A percentile compares a stretch with the other conserved stretches of the same genome.
phyloP scores from a whole-genome alignment of 2,888 invertebrate species.

The Timema podura region DNA sequence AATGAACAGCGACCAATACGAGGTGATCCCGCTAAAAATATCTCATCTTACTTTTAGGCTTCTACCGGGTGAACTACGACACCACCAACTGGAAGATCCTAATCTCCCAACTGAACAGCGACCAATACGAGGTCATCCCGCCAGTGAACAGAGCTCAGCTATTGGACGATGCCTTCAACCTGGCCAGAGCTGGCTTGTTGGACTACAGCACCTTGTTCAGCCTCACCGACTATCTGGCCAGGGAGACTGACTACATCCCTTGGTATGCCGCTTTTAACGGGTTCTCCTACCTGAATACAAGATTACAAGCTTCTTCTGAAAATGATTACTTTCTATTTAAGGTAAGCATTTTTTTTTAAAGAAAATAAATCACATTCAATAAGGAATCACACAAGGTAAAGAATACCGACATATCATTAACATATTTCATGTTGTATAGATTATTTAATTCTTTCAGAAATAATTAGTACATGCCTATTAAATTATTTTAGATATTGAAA shows the following conservation, averaged over 20 bases:
- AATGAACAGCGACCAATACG: too few species aligned
- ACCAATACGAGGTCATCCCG: conserved; percentile 41
- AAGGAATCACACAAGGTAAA: too few species aligned
- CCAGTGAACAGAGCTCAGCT: conserved; percentile 52
- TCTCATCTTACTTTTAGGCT: conserved; percentile 37
- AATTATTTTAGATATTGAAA: too few species aligned
- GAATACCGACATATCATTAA: too few species aligned
- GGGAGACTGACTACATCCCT: conserved; percentile 50
- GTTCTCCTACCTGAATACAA: conserved; percentile 44
- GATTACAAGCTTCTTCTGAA: conserved; percentile 38
- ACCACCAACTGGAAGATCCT: conserved; percentile 50
- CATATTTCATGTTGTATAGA: too few species aligned
- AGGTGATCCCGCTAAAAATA: too few species aligned
- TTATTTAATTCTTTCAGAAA: too few species aligned
- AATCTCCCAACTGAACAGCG: conserved; percentile 14
- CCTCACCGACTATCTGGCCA: conserved; percentile 49
- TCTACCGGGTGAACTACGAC: conserved; percentile 55
- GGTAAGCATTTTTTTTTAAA: conserved; percentile 31
- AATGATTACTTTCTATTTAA: conserved; percentile 38
- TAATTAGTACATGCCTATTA: too few species aligned
- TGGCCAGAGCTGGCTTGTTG: conserved; percentile 45
- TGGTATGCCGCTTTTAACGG: conserved; percentile 49
- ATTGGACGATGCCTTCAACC: conserved; percentile 51
- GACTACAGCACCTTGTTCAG: conserved; percentile 47
- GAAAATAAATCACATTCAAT: too few species aligned